Conservation (phyloP, 2,888 invertebrate genomes). For the Byasa hedistus region DNA sequence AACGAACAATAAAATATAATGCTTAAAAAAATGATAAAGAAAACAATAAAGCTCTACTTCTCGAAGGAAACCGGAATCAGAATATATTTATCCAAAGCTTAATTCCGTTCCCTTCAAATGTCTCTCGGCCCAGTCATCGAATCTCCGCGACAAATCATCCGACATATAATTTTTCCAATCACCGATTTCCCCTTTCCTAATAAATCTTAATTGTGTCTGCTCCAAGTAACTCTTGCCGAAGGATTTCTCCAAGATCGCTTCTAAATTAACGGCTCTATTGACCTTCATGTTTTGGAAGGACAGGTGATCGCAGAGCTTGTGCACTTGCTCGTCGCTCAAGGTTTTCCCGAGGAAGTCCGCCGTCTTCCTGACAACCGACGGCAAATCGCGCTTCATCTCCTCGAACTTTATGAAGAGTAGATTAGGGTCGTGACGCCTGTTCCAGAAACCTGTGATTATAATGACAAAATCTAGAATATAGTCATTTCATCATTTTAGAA, state of each 20-base stretch:
- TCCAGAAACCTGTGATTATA: constrained; percentile 81
- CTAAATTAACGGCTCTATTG: constrained; percentile 89
- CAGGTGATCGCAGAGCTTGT: constrained; percentile 85
- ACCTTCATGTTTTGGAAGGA: constrained; percentile 90
- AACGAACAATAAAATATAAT: not conserved
- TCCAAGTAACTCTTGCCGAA: constrained; percentile 69
- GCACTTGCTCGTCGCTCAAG: constrained; percentile 83
- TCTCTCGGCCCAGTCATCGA: constrained; percentile 85
- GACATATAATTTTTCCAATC: constrained; percentile 91
- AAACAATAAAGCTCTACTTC: not conserved
- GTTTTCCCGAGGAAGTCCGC: constrained; percentile 85
- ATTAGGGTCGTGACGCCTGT: constrained; percentile 83
- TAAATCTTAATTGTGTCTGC: constrained; percentile 81
- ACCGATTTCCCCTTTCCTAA: constrained; percentile 88
- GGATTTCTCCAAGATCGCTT: constrained; percentile 80
- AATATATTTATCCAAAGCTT: constrained; percentile 71
- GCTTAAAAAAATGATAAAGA: not conserved
- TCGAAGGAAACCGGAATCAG: not conserved
- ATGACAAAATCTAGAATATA: not conserved
- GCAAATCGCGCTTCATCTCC: constrained; percentile 88
- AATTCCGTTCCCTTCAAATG: constrained; percentile 82
- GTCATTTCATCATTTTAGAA: too few species aligned
- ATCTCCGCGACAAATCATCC: constrained; percentile 83
- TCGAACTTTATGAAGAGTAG: constrained; percentile 90
- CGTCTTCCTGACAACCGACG: constrained; percentile 83